These are phyloP conservation scores for Yponomeuta plumbellus DNA, from an alignment of 2,888 invertebrate species.

Conservation along the genomic window DNA sequence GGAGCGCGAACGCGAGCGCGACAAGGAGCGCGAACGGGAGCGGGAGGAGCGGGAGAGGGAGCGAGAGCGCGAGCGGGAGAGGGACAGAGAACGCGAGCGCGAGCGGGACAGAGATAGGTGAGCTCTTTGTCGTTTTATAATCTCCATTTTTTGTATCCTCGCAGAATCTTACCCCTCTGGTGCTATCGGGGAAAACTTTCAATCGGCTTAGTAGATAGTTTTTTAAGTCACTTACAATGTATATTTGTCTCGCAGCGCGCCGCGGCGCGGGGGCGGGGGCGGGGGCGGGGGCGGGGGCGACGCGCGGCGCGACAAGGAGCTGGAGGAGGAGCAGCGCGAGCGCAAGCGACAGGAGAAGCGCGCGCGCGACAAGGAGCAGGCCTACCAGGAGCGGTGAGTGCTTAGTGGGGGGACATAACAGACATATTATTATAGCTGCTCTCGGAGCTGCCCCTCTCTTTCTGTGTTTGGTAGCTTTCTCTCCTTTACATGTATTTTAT, in stretches of 20 bases:
- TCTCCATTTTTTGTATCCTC: no score
- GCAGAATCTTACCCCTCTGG: no score
- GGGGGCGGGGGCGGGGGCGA: constrained; percentile 73
- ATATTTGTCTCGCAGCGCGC: constrained; percentile 46
- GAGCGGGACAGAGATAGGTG: constrained; percentile 40
- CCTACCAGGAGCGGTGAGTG: constrained; percentile 90
- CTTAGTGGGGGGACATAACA: no score
- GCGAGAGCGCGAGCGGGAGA: constrained; percentile 51
- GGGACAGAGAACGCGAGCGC: constrained; percentile 61
- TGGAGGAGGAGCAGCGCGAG: constrained; percentile 95
- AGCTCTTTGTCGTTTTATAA: constrained; percentile 19
- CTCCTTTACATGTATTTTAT: no score
- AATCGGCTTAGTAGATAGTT: no score
- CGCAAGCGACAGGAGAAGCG: constrained; percentile 92
- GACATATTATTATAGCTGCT: no score
- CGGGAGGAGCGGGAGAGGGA: constrained; percentile 40
- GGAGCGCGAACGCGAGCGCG: constrained; percentile 42
- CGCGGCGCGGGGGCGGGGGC: constrained; percentile 57
- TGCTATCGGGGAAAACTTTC: no score
- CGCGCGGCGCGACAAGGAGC: constrained; percentile 84
- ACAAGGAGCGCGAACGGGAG: constrained; percentile 38
- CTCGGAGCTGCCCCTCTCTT: no score
- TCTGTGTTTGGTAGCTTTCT: no score
- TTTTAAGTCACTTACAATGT: no score
- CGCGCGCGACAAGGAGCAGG: constrained; percentile 95